Conservation (phyloP, 2,888 invertebrate genomes). For the Gryllus longicercus region DNA sequence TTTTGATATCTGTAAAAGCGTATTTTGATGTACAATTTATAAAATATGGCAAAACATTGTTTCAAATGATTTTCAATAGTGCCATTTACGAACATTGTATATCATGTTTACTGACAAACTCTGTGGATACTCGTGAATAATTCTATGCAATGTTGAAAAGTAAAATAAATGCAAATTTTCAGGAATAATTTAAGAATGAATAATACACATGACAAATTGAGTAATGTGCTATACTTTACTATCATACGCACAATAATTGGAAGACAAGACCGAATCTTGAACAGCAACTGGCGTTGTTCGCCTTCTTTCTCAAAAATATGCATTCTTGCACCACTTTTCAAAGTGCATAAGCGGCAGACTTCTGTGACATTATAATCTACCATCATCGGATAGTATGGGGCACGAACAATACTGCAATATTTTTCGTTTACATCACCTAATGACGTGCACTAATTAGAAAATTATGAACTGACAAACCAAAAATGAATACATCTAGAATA, state of each 20-base stretch:
- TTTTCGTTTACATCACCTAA: not conserved
- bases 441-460: not conserved
- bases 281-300: slow-evolving; percentile 65
- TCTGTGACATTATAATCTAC: slow-evolving; percentile 66
- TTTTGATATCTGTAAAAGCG: slow-evolving; percentile 59
- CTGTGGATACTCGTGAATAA: no score
- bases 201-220: no score
- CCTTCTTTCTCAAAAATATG: slow-evolving; percentile 70
- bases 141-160: not conserved
- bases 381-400: slow-evolving; percentile 47
- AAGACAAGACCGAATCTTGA: slow-evolving; percentile 66
- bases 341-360: slow-evolving; percentile 66
- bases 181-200: slow-evolving; percentile 28
- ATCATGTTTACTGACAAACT: no score
- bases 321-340: slow-evolving; percentile 65
- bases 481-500: not conserved
- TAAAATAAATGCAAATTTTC: slow-evolving; percentile 19
- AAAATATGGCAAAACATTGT: not conserved
- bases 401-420: not conserved
- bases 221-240: no score
- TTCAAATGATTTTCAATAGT: no score
- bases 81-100: no score
- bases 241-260: slow-evolving; percentile 60
- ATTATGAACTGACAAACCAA: not conserved
- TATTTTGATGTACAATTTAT: slow-evolving; percentile 11